Evolutionary conservation across 2,888 invertebrate genomes (phyloP).

Genomic region (Leptinotarsa juncta): DNA sequence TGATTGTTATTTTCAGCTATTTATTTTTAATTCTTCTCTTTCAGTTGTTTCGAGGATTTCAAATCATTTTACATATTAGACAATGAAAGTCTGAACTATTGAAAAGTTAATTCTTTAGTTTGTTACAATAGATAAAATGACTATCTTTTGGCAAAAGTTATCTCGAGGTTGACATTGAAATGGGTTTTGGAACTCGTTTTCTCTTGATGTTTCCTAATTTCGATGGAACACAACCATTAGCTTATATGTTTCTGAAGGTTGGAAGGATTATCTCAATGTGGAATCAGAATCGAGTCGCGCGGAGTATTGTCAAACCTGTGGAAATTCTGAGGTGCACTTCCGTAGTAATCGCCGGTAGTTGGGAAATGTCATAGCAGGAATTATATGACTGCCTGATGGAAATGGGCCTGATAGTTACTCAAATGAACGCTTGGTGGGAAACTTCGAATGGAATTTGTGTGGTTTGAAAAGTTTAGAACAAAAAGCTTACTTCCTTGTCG

Average conservation of each 20-base stretch:
- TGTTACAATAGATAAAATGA: no score
- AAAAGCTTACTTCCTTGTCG: not conserved
- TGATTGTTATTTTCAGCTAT: no score
- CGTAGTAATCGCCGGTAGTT: slow-evolving; percentile 22
- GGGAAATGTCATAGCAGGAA: slow-evolving; percentile 26
- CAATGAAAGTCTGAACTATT: no score
- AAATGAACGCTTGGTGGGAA: slow-evolving; percentile 6
- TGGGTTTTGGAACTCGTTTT: not conserved
- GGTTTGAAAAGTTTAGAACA: not conserved
- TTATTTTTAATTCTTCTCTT: no score
- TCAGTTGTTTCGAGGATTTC: no score
- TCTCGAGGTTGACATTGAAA: no score
- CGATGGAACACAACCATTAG: not conserved
- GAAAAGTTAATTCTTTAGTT: no score
- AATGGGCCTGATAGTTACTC: slow-evolving; percentile 14
- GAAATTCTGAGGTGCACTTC: slow-evolving; percentile 31
- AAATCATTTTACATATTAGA: no score
- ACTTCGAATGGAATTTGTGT: not conserved
- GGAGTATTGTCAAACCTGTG: slow-evolving; percentile 32
- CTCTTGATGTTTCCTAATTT: not conserved
- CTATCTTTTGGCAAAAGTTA: no score
- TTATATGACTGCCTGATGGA: slow-evolving; percentile 26
- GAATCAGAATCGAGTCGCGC: slow-evolving; percentile 35
- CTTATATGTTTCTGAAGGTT: slow-evolving; percentile 11
- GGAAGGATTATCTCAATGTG: slow-evolving; percentile 29